Percentiles rank a stretch among this genome's conserved stretches.
Evolutionary conservation across 1,140 invertebrate genomes (phyloP).

Genomic region (Microplitis mediator): DNA sequence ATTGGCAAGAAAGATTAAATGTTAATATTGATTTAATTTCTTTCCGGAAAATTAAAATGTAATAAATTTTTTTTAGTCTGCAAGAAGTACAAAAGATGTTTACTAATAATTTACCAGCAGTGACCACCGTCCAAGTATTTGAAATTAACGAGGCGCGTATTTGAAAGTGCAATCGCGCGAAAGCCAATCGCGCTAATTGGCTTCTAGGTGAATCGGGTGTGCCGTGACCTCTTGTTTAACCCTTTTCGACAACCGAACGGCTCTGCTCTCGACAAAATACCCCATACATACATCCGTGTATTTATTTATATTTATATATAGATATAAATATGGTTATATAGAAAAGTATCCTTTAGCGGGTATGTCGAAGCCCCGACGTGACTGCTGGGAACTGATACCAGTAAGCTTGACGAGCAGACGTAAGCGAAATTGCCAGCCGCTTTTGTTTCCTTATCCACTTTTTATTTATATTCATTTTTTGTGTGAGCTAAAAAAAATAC

Average conservation of each 20-base stretch:
- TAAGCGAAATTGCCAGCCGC: constrained; percentile 1
- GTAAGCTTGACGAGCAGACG: background rate
- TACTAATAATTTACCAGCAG: background rate
- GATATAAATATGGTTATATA: background rate
- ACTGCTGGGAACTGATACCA: constrained; percentile 5
- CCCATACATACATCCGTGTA: background rate
- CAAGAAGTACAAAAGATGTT: background rate
- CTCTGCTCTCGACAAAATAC: background rate
- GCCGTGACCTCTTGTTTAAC: constrained; percentile 20
- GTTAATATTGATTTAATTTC: no score
- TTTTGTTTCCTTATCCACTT: background rate
- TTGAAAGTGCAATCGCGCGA: constrained; percentile 37
- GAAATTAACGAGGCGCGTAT: constrained; percentile 25
- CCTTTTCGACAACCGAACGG: constrained; percentile 7
- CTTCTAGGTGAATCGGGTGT: constrained; percentile 34
- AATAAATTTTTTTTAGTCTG: no score
- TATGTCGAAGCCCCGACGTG: background rate
- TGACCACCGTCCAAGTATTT: background rate
- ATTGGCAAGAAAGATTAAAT: no score
- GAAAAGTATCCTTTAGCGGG: no score
- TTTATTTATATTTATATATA: background rate
- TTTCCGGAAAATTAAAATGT: no score
- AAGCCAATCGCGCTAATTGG: constrained; percentile 41
- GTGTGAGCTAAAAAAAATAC: background rate
- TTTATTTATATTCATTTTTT: background rate